phyloP scores from a whole-genome alignment of 2,797 vertebrate genomes.

The Rhynchonycteris naso region DNA sequence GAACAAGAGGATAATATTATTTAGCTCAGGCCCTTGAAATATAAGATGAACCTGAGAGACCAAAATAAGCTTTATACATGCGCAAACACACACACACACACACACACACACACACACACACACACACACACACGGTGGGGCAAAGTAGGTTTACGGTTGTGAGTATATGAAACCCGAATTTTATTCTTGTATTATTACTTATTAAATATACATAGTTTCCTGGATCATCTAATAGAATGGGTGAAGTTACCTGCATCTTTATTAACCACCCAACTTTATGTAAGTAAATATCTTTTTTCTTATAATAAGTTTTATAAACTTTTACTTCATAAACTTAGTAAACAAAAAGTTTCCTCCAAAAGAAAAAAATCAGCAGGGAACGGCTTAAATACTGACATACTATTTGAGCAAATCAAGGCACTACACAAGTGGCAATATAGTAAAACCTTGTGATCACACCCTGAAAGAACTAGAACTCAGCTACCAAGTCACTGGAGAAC shows the following conservation, averaged over 20 bases:
- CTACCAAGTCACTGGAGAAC: background rate
- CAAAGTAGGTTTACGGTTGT: background rate
- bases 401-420: background rate
- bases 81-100: no score
- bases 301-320: background rate
- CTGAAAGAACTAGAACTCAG: conserved; percentile 1
- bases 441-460: background rate
- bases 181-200: background rate
- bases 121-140: background rate
- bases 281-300: conserved; percentile 34
- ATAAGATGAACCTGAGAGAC: background rate
- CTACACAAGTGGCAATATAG: background rate
- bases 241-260: background rate
- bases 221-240: background rate
- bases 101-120: no score
- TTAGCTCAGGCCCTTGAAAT: conserved; percentile 10
- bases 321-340: background rate
- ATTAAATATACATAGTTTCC: background rate
- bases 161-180: background rate
- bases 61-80: background rate
- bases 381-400: background rate
- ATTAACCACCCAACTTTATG: background rate
- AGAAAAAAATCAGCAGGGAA: background rate
- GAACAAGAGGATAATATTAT: conserved; percentile 30
- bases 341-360: background rate